Evolutionary conservation across 2,888 invertebrate genomes (phyloP).

Genomic region (Germaria angustata): DNA sequence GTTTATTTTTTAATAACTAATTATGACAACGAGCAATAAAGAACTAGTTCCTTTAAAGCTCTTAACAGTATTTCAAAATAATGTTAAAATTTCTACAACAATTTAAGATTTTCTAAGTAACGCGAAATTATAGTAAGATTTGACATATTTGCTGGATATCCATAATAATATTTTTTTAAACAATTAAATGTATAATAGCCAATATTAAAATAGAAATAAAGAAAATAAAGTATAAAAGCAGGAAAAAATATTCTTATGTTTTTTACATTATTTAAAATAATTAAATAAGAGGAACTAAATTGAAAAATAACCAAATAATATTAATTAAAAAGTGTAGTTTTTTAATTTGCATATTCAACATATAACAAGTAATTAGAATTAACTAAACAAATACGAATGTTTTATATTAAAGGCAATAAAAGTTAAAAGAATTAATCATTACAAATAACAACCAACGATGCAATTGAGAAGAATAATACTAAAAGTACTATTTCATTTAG

Average conservation of each 20-base stretch:
- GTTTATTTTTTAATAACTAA: no score
- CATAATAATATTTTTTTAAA: slow-evolving; percentile 9
- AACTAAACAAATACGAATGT: slow-evolving; percentile 52
- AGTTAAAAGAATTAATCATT: slow-evolving; percentile 42
- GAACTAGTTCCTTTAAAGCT: no score
- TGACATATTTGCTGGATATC: slow-evolving; percentile 8
- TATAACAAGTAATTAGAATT: slow-evolving; percentile 21
- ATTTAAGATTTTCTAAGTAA: no score
- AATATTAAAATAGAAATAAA: slow-evolving; percentile 49
- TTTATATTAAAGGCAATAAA: slow-evolving; percentile 44
- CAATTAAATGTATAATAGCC: slow-evolving; percentile 36
- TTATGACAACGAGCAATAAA: no score
- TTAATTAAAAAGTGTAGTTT: slow-evolving; percentile 43
- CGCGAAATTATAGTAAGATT: neutral
- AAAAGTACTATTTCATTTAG: slow-evolving; percentile 61
- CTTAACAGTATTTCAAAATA: no score
- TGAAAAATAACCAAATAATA: slow-evolving; percentile 41
- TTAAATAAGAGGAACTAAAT: neutral
- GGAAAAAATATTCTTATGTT: neutral
- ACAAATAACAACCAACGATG: slow-evolving; percentile 64
- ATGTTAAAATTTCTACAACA: no score
- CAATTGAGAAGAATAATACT: slow-evolving; percentile 57
- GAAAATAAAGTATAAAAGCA: neutral
- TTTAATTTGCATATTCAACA: slow-evolving; percentile 47
- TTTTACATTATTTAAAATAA: slow-evolving; percentile 12